Evolutionary conservation across 2,888 invertebrate genomes (phyloP), one percentile per base, ranked within the genome.

Genomic region (Spatulosminthurus flaviceps): DNA sequence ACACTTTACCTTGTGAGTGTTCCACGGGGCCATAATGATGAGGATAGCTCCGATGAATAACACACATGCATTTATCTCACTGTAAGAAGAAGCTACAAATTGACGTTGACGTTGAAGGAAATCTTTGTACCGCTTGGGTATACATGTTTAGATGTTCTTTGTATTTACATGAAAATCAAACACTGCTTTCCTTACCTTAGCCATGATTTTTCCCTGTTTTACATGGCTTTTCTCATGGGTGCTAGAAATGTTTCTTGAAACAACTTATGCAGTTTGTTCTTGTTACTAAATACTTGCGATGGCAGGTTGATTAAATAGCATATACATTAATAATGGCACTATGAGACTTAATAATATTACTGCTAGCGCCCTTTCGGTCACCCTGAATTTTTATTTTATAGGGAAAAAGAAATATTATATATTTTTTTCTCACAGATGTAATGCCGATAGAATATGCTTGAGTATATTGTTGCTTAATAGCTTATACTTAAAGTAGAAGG

Each of bases 161-260:
- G 16, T 51, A 51, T 51, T 51, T 51, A 51, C 51, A 51, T 51
- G 51, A 51, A 51, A 51, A 11, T 51, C 51, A 51, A 51, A 51
- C 16, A 51, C 34, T 34, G 9, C 34, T 34, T 51, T 51, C 16
- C 16, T 13, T 51, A 51, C 51, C 51, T 19, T 16, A 13, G 4
- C 51, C 51, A n/a, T n/a, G 9, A 16, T n/a, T 4, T 41, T 1
- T 9, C 51, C 16, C 1, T 4, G 51, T n/a, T 11, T 51, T 2
- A n/a, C 2, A 19, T 13, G 51, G 5, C 5, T n/a, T 51, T n/a
- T 9, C 51, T 7, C 34, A 34, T 34, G 4, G 34, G 9, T 34
- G 34, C 34, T 9, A 34, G 34, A 34, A 34, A 7, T 4, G 34
- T 34, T 34, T 34, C 34, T 34, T 34, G 4, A 34, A 34, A 34